Base-by-base conservation (phyloP, 2,888 invertebrate species). In the Schizotus pectinicornis region DNA sequence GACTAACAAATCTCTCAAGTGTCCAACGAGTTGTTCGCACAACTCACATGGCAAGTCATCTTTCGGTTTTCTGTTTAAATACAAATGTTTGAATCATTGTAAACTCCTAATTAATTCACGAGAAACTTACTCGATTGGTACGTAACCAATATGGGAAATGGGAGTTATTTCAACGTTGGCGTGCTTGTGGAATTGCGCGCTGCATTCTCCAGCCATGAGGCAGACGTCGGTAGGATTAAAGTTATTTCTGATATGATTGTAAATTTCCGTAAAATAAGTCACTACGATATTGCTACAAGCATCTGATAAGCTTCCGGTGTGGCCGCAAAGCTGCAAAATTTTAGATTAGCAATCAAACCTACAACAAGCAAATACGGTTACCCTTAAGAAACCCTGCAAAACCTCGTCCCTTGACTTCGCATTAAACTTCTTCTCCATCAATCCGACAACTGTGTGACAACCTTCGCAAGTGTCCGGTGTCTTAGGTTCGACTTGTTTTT, bases 31-130 rank as follows among this genome's bases (percentile, higher is more conserved):
- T 76, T 93, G 91, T 70, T 92, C 88, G 78, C 95, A 95, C 53
- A 95, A 83, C 70, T 94, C 90, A 76, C 95, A 95, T 0, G 93
- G 88, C 48, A 92, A 83, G 72, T 89, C 87, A 67, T 87, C 86
- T 35, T 76, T 74, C 11, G 38, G 38, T 13, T 59, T 58, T 33
- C 58, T 64, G 41, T 45, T 39, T 61, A 47, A 47, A 22, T 22
- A 22, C 22, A 2, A 5, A 22, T 5, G 5, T 3, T 22, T 22
- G 5, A 22, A 5, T 22, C 22, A 52, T 53, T 55, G 56, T 9
- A 48, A 48, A n/a, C n/a, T n/a, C n/a, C n/a, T 14, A 11, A 47
- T 30, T 22, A 37, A 48, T 6, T 38, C 7, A 30, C n/a, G 11
- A 53, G 32, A 42, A 46, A 67, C 72, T 74, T 71, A 79, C 67